phyloP scores from a whole-genome alignment of 2,797 vertebrate species.

The Petrocephalus sullivani region DNA sequence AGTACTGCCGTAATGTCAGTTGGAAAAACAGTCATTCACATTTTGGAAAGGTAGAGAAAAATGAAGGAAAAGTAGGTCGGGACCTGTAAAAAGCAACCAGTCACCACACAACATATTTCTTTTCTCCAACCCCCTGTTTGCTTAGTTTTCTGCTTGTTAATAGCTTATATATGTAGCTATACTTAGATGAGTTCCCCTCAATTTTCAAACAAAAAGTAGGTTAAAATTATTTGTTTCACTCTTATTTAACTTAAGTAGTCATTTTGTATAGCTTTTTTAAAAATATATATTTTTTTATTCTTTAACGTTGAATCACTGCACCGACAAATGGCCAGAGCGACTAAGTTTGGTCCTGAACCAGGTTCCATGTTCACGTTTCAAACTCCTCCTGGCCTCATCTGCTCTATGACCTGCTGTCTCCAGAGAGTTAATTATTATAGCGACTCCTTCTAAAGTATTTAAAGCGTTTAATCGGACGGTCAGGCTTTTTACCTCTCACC shows the following conservation, averaged over 20 bases:
- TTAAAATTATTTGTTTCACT: background rate
- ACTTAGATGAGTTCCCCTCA: background rate
- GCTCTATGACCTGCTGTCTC: constrained; percentile 34
- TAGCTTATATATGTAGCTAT: background rate
- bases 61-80: background rate
- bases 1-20: background rate
- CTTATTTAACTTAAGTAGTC: background rate
- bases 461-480: constrained; percentile 32
- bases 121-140: background rate
- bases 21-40: constrained; percentile 12
- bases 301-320: background rate
- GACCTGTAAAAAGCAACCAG: background rate
- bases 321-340: background rate
- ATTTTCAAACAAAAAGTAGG: background rate
- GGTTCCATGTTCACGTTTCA: constrained; percentile 23
- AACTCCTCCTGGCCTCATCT: constrained; percentile 31
- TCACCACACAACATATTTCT: constrained; percentile 4
- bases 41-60: background rate
- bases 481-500: constrained; percentile 23
- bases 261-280: background rate
- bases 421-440: constrained; percentile 35
- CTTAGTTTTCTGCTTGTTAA: background rate
- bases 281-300: background rate
- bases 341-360: background rate
- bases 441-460: constrained; percentile 30